A percentile compares a stretch with the other conserved stretches of the same genome.
Evolutionary conservation across 2,113 vertebrate species (phyloP).

Genomic region (Pollachius pollachius): DNA sequence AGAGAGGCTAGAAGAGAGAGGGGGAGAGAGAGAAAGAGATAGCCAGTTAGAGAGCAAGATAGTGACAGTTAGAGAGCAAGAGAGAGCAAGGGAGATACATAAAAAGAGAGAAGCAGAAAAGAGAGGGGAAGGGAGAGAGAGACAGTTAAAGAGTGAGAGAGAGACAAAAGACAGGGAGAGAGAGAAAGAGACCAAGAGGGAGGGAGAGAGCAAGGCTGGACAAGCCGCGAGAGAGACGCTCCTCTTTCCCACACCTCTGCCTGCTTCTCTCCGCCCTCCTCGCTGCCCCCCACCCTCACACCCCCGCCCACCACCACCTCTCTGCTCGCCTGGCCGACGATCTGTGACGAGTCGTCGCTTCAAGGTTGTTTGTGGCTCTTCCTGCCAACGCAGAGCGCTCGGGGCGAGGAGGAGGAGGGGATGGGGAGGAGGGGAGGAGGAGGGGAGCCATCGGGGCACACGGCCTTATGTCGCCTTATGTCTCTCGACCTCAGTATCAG

Average conservation of each 20-base stretch:
- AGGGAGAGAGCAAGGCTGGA: conserved; percentile 38
- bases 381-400: too few relatives aligned
- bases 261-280: conserved; percentile 13
- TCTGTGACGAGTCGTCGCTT: conserved; percentile 61
- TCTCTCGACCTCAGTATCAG: conserved; percentile 56
- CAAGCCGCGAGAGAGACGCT: conserved; percentile 52
- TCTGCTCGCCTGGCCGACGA: conserved; percentile 58
- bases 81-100: too few relatives aligned
- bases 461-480: conserved; percentile 34
- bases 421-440: conserved; percentile 24
- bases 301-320: conserved; percentile 19
- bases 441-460: conserved; percentile 41
- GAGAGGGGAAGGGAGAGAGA: too few relatives aligned
- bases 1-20: too few relatives aligned
- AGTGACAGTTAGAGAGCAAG: too few relatives aligned
- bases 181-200: too few relatives aligned
- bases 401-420: too few relatives aligned
- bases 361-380: conserved; percentile 59
- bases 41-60: too few relatives aligned
- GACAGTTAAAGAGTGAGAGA: too few relatives aligned
- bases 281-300: conserved; percentile 46
- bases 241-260: conserved; percentile 48
- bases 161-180: too few relatives aligned
- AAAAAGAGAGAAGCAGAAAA: too few relatives aligned
- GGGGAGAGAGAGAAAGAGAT: too few relatives aligned